Percentiles rank a stretch among this genome's conserved stretches.
phyloP scores from a whole-genome alignment of 2,797 vertebrate species.

The Brotula barbata region DNA sequence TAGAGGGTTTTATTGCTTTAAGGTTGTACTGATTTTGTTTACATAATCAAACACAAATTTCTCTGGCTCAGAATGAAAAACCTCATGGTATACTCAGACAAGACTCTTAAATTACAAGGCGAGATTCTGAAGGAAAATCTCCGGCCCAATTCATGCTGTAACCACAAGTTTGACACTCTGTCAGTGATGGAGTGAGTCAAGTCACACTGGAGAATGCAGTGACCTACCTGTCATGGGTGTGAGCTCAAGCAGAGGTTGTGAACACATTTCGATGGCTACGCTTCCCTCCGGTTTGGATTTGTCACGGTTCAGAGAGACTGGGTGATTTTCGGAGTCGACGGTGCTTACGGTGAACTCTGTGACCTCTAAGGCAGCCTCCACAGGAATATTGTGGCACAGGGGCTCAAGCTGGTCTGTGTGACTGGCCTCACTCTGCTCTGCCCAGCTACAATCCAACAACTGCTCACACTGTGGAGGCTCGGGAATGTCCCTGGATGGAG shows the following conservation, averaged over 20 bases:
- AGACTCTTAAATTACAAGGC: no score
- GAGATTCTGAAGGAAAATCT: no score
- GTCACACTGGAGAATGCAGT: conserved; percentile 28
- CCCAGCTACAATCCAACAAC: conserved; percentile 62
- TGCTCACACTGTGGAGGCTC: conserved; percentile 67
- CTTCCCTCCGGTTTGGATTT: conserved; percentile 81
- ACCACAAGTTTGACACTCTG: conserved; percentile 26
- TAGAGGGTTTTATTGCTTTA: no score
- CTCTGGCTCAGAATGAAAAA: no score
- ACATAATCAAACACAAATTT: no score
- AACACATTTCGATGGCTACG: conserved; percentile 86
- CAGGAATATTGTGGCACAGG: conserved; percentile 44
- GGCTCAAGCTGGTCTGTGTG: conserved; percentile 50
- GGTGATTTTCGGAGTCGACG: conserved; percentile 84
- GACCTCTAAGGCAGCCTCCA: conserved; percentile 79
- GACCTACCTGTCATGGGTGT: conserved; percentile 81
- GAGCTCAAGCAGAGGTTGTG: conserved; percentile 83
- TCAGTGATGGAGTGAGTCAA: conserved; percentile 32
- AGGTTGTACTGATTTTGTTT: no score
- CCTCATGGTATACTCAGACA: no score
- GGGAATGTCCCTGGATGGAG: conserved; percentile 53
- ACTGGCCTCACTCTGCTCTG: conserved; percentile 48
- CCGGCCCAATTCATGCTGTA: conserved; percentile 23
- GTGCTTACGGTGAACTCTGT: conserved; percentile 77
- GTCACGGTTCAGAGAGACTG: conserved; percentile 80